These are phyloP conservation scores for Eubasilissa regina DNA, from an alignment of 1,140 invertebrate genomes.

Conservation along the genomic window DNA sequence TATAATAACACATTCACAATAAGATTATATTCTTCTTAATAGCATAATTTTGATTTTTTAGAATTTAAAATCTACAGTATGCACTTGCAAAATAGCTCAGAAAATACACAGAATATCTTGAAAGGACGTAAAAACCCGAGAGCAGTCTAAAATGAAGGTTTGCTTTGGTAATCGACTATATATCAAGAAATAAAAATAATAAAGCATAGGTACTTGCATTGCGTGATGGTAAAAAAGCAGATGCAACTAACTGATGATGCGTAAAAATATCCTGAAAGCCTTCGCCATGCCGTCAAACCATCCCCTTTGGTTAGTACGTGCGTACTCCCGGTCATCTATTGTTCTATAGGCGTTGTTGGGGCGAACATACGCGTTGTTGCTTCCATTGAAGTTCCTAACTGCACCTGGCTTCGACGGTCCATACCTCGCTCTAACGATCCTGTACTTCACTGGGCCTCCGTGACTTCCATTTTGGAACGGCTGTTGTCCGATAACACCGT, in stretches of 20 bases:
- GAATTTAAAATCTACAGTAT: too few species aligned
- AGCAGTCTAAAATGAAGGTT: too few species aligned
- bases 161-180: slow-evolving; percentile 14
- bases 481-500: slow-evolving; percentile 34
- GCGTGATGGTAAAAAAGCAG: slow-evolving; percentile 28
- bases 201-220: slow-evolving; percentile 26
- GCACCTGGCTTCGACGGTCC: slow-evolving; percentile 21
- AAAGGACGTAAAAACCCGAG: too few species aligned
- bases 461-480: not conserved
- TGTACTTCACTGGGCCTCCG: slow-evolving; percentile 52
- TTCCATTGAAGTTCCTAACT: not conserved
- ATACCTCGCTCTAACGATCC: slow-evolving; percentile 44
- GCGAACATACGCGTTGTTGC: not conserved
- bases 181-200: slow-evolving; percentile 23
- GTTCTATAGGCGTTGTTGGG: slow-evolving; percentile 37
- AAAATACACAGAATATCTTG: too few species aligned
- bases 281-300: slow-evolving; percentile 40
- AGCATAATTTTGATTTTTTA: too few species aligned
- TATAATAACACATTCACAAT: too few species aligned
- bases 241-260: slow-evolving; percentile 56
- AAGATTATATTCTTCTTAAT: too few species aligned
- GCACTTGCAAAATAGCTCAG: too few species aligned
- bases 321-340: slow-evolving; percentile 46
- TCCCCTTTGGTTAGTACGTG: slow-evolving; percentile 1
- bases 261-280: slow-evolving; percentile 45